Conservation (phyloP, 2,797 vertebrate species). For the Cacajao melanocephalus region DNA sequence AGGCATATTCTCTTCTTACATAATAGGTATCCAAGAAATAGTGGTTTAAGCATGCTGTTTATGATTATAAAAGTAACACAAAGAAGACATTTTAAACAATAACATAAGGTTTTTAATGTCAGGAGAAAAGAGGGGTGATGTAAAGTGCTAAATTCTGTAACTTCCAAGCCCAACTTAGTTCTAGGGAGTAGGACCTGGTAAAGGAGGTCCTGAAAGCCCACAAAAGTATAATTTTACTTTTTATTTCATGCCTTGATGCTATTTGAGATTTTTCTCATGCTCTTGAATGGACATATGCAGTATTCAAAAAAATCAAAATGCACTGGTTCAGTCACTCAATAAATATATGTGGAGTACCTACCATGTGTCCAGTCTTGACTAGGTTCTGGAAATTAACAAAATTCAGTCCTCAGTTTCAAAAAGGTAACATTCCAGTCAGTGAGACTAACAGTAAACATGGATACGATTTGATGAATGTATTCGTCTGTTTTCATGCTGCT, state of each 20-base stretch:
- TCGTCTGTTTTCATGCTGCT: not conserved
- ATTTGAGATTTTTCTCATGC: not conserved
- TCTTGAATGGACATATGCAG: not conserved
- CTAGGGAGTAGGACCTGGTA: not conserved
- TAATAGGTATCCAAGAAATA: not conserved
- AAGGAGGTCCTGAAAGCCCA: not conserved
- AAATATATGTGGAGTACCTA: not conserved
- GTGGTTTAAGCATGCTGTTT: not conserved
- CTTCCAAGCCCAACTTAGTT: constrained; percentile 18
- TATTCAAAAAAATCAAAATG: constrained; percentile 22
- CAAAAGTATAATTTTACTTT: not conserved
- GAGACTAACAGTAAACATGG: not conserved
- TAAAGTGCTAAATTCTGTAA: not conserved
- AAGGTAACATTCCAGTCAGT: not conserved
- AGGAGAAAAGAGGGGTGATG: not conserved
- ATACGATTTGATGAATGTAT: constrained; percentile 3
- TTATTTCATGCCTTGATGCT: not conserved
- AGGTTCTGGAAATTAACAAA: not conserved
- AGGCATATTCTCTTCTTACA: not conserved
- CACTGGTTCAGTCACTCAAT: not conserved
- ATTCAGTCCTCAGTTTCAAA: not conserved
- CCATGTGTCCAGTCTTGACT: not conserved
- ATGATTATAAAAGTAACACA: not conserved
- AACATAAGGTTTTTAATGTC: not conserved
- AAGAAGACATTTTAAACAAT: not conserved